Conservation (phyloP, 1,140 invertebrate genomes). For the Chironomus striatipennis region DNA sequence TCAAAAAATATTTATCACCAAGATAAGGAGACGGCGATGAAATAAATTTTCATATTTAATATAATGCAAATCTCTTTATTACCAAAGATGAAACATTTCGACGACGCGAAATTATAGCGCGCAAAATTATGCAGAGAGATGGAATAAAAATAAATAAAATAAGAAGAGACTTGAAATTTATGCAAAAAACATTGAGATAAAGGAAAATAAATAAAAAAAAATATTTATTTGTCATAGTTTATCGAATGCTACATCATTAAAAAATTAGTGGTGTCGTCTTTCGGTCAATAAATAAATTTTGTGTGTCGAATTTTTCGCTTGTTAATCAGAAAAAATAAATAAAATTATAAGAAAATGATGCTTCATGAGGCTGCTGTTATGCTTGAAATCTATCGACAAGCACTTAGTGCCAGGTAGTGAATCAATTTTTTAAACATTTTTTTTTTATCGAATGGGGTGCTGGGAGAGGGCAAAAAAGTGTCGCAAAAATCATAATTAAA, state of each 20-base stretch:
- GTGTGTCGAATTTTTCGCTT: background rate
- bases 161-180: background rate
- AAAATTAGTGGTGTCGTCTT: background rate
- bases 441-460: background rate
- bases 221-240: background rate
- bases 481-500: too few relatives aligned
- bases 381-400: slow-evolving; percentile 41
- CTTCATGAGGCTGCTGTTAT: slow-evolving; percentile 40
- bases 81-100: slow-evolving; percentile 7
- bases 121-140: background rate
- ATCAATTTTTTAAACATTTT: background rate
- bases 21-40: too few relatives aligned
- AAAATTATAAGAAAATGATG: slow-evolving; percentile 39
- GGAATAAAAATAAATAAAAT: background rate
- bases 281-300: background rate
- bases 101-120: background rate
- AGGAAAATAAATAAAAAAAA: background rate
- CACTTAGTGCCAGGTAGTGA: slow-evolving; percentile 39
- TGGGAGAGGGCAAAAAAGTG: too few relatives aligned
- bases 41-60: too few relatives aligned
- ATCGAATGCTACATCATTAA: too few relatives aligned
- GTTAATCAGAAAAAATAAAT: background rate
- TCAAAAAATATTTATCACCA: too few relatives aligned
- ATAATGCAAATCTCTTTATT: slow-evolving; percentile 9
- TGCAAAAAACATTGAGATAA: background rate